Evolutionary conservation across 2,113 vertebrate genomes (phyloP).

Genomic region (Mugil cephalus): DNA sequence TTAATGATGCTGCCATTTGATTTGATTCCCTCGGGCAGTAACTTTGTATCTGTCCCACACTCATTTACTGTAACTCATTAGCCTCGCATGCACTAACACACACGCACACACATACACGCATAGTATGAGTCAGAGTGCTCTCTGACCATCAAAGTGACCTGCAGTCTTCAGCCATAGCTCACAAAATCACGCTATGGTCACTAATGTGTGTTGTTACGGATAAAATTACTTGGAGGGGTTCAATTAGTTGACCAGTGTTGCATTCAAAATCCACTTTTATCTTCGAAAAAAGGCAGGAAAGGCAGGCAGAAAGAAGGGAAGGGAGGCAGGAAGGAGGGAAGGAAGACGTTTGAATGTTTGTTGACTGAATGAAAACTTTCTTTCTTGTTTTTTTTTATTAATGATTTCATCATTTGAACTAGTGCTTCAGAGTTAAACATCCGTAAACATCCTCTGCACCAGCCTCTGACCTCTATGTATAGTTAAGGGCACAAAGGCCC

Average conservation of each 20-base stretch:
- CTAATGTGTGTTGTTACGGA: neutral
- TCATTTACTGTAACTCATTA: constrained; percentile 31
- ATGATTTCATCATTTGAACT: too few species aligned
- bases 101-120: neutral
- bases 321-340: neutral
- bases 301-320: neutral
- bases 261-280: too few species aligned
- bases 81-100: neutral
- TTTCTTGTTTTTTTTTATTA: too few species aligned
- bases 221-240: neutral
- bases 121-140: constrained; percentile 14
- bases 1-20: constrained; percentile 30
- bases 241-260: too few species aligned
- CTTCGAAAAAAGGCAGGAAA: neutral
- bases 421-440: neutral
- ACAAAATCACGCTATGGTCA: neutral
- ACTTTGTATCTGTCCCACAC: neutral
- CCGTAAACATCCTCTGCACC: neutral
- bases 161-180: constrained; percentile 1
- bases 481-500: neutral
- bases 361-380: neutral
- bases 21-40: neutral
- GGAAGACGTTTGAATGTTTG: neutral
- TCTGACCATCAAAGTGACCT: constrained; percentile 13
- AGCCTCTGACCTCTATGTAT: neutral